Percentiles rank a stretch among this genome's conserved stretches.
Conservation (phyloP, 1,140 invertebrate species). For the Bombus consobrinus region DNA sequence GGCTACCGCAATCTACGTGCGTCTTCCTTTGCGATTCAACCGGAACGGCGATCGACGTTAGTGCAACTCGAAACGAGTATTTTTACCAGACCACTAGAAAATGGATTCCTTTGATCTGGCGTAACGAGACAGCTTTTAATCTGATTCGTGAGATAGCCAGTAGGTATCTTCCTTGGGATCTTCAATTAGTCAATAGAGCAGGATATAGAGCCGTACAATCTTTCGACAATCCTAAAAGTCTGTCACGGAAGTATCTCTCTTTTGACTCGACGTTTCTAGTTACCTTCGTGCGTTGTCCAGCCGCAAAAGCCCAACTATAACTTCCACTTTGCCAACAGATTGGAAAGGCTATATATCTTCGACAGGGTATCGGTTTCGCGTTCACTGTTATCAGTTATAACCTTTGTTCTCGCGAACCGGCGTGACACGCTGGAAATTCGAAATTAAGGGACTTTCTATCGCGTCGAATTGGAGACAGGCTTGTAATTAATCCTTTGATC, state of each 20-base stretch:
- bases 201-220: constrained; percentile 12
- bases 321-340: constrained; percentile 10
- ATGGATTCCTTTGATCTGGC: constrained; percentile 55
- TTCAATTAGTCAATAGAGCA: constrained; percentile 50
- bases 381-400: constrained; percentile 22
- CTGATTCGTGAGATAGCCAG: constrained; percentile 15
- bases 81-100: constrained; percentile 39
- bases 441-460: background rate
- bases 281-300: background rate
- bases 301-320: too few relatives aligned
- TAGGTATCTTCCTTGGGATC: constrained; percentile 37
- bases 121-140: constrained; percentile 55
- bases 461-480: background rate
- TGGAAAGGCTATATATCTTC: background rate
- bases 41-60: background rate
- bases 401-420: constrained; percentile 18
- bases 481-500: constrained; percentile 22
- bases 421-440: background rate
- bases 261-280: constrained; percentile 6
- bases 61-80: constrained; percentile 6
- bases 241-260: constrained; percentile 1
- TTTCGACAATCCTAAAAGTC: background rate
- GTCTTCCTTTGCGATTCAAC: background rate
- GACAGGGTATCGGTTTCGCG: background rate
- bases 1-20: background rate